Evolutionary conservation across 2,888 invertebrate genomes (phyloP), one percentile per base, ranked within the genome.

Genomic region (Autographa gamma): DNA sequence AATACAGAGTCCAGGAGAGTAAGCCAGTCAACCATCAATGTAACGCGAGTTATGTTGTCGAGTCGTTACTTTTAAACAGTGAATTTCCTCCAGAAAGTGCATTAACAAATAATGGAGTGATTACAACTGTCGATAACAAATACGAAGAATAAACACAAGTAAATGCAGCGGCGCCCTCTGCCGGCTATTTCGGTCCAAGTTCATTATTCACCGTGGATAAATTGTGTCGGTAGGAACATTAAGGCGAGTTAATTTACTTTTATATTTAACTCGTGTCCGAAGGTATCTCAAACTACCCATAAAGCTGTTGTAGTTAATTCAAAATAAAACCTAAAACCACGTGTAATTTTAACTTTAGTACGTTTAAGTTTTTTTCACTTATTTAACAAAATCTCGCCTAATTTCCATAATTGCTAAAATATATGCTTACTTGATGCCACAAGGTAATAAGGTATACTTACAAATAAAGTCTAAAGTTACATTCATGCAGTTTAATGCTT

Each of bases 241-340:
- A 77, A 74, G 67, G 75, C 60, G 62, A 79, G 81, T 84, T 85
- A 88, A 90, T 90, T 89, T 88, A 86, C 83, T 80, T 87, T 89
- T 89, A 89, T 82, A 84, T 88, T 86, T 84, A 86, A 83, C 86
- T 80, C 70, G 82, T 83, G 69, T 79, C 80, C 75, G 81, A 78
- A 73, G 71, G 71, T 80, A 85, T 88, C 85, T 90, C 83, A 69
- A 82, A 84, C 89, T 87, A 86, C 89, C 72, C 64, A 67, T 66
- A 76, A 69, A 77, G 74, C 71, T 74, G 69, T 69, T 80, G 59
- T 60, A 76, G 69, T 66, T 82, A 79, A 82, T 78, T 73, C 68
- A 72, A 48, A 74, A 65, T 79, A 83, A 79, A 76, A 76, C 82
- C 72, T 79, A 83, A 79, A 76, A 79, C 82, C 73, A 82, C 81